Conservation (phyloP, 1,140 invertebrate genomes). For the Yoshiicerus persimilis region DNA sequence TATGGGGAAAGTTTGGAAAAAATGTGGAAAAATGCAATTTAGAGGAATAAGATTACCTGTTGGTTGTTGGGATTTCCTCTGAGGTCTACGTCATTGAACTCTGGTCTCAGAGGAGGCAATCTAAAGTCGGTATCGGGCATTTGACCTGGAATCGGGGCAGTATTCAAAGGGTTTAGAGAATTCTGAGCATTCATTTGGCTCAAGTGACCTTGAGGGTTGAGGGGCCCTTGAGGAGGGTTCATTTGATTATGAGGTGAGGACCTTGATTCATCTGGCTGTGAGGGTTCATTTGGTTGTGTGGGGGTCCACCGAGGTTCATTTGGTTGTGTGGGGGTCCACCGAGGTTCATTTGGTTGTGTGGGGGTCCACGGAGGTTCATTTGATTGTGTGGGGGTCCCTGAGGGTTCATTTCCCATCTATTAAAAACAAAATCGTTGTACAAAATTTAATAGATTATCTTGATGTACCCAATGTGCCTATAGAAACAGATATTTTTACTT, state of each 20-base stretch:
- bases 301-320: too few species aligned
- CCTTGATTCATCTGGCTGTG: too few species aligned
- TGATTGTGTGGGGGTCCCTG: too few species aligned
- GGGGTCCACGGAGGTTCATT: not conserved
- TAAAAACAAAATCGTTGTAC: too few species aligned
- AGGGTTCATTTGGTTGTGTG: not conserved
- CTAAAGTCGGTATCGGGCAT: conserved; percentile 58
- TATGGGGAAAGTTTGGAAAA: too few species aligned
- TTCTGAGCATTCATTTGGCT: not conserved
- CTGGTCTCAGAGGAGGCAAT: conserved; percentile 30
- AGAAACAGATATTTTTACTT: too few species aligned
- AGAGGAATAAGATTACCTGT: not conserved
- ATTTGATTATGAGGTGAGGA: not conserved
- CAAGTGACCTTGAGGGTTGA: not conserved
- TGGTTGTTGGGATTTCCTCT: not conserved
- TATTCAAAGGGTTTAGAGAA: not conserved
- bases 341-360: not conserved
- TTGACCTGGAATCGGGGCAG: not conserved
- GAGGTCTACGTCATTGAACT: conserved; percentile 45
- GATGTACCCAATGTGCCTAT: too few species aligned
- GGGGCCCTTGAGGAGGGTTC: not conserved
- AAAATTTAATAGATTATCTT: too few species aligned
- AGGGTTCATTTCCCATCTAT: too few species aligned
- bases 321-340: too few species aligned
- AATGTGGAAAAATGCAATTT: too few species aligned